Percentiles rank a stretch among this genome's conserved stretches.
Evolutionary conservation across 2,888 invertebrate species (phyloP).

Genomic region (Pyrochroa serraticornis): DNA sequence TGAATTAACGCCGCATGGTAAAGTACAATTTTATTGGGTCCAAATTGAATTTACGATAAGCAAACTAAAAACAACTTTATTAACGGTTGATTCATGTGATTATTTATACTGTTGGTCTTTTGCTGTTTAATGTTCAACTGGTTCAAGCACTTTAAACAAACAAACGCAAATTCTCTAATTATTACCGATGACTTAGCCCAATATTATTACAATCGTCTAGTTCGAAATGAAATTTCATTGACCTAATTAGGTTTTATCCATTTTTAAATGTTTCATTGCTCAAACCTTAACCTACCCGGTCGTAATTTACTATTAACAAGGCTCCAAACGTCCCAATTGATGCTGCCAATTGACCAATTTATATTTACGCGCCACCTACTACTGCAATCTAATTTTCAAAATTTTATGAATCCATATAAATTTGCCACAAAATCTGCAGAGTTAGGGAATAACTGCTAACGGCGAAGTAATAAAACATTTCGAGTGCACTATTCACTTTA

Average conservation of each 20-base stretch:
- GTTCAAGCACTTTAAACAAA: conserved; percentile 20
- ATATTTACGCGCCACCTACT: no score
- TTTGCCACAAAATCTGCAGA: no score
- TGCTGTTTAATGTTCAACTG: conserved; percentile 19
- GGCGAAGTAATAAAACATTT: no score
- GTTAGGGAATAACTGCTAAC: no score
- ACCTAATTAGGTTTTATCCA: conserved; percentile 23
- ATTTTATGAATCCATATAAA: no score
- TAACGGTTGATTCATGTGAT: conserved; percentile 17
- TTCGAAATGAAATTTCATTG: conserved; percentile 25
- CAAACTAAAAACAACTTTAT: conserved; percentile 14
- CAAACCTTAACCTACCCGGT: conserved; percentile 2
- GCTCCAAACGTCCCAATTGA: conserved; percentile 13
- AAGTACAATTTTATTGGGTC: no score
- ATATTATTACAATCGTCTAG: conserved; percentile 9
- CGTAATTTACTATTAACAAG: conserved; percentile 18
- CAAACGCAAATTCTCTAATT: conserved; percentile 10
- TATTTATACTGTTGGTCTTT: conserved; percentile 18
- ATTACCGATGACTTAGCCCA: not conserved
- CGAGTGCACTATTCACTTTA: no score
- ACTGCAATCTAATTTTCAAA: no score
- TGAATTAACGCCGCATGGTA: no score
- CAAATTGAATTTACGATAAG: no score
- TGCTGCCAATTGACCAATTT: no score
- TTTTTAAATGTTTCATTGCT: conserved; percentile 26